phyloP scores from a whole-genome alignment of 2,113 vertebrate species.

The Pseudopodoces humilis region DNA sequence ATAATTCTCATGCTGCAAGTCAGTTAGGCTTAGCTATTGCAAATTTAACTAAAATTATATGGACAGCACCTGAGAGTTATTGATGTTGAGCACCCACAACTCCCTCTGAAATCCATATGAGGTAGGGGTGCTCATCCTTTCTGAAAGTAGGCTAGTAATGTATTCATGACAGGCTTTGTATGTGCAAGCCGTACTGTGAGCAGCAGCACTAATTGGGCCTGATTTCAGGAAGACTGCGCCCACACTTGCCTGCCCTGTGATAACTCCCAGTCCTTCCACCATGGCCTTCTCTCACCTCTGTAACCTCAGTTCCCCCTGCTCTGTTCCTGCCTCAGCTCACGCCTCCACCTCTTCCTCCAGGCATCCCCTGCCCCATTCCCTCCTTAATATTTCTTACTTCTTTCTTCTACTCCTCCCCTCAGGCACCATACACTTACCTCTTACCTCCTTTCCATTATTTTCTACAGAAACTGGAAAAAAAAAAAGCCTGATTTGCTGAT shows the following conservation, averaged over 20 bases:
- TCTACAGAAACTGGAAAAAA: background rate
- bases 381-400: background rate
- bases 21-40: background rate
- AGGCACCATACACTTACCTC: background rate
- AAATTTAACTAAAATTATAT: background rate
- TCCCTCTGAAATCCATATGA: background rate
- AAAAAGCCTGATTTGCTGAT: background rate
- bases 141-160: background rate
- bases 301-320: background rate
- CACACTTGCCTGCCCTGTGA: background rate
- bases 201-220: background rate
- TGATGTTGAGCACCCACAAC: background rate
- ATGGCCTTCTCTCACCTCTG: background rate
- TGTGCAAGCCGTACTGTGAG: background rate
- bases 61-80: background rate
- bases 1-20: slow-evolving; percentile 23
- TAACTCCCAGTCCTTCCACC: background rate
- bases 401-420: background rate
- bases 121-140: background rate
- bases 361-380: background rate
- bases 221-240: background rate
- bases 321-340: background rate
- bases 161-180: background rate
- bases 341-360: background rate
- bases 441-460: background rate